A percentile compares a stretch with the other conserved stretches of the same genome.
Conservation (phyloP, 2,113 vertebrate species). For the Lagopus leucura region DNA sequence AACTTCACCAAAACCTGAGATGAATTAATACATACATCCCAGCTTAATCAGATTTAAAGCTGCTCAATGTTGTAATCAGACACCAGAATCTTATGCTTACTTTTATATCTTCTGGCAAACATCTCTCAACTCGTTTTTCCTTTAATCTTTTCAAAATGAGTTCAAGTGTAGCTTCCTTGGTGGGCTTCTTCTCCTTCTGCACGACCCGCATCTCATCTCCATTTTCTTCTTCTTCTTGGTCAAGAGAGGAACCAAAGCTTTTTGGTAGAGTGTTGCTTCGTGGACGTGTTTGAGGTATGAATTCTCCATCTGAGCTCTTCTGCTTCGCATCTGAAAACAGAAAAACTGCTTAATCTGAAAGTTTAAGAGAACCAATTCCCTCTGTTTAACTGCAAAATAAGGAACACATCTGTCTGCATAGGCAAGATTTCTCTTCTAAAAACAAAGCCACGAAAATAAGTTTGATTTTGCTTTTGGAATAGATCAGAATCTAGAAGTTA, state of each 20-base stretch:
- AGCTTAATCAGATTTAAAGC: not conserved
- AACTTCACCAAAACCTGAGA: not conserved
- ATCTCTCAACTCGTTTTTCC: slow-evolving; percentile 89
- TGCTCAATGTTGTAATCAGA: not conserved
- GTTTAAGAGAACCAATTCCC: not conserved
- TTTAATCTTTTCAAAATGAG: slow-evolving; percentile 89
- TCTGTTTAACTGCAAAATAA: not conserved
- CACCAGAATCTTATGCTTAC: slow-evolving; percentile 61
- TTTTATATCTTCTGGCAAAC: slow-evolving; percentile 94
- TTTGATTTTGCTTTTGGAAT: not conserved
- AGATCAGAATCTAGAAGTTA: not conserved
- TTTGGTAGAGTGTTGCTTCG: slow-evolving; percentile 98
- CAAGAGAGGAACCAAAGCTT: slow-evolving; percentile 96
- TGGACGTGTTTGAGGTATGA: slow-evolving; percentile 89
- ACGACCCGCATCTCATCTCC: slow-evolving; percentile 68
- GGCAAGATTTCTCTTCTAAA: not conserved
- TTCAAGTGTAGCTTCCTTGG: slow-evolving; percentile 90
- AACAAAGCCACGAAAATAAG: not conserved
- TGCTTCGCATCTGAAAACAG: slow-evolving; percentile 89
- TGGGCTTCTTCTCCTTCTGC: slow-evolving; percentile 83
- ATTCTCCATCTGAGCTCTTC: slow-evolving; percentile 88
- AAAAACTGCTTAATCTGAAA: not conserved
- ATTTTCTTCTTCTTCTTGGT: slow-evolving; percentile 82
- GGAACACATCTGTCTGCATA: accelerated
- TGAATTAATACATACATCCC: not conserved